A percentile compares a stretch with the other conserved stretches of the same genome.
These are phyloP conservation scores for Argentina silus DNA, from an alignment of 2,797 vertebrate genomes.

Conservation along the genomic window DNA sequence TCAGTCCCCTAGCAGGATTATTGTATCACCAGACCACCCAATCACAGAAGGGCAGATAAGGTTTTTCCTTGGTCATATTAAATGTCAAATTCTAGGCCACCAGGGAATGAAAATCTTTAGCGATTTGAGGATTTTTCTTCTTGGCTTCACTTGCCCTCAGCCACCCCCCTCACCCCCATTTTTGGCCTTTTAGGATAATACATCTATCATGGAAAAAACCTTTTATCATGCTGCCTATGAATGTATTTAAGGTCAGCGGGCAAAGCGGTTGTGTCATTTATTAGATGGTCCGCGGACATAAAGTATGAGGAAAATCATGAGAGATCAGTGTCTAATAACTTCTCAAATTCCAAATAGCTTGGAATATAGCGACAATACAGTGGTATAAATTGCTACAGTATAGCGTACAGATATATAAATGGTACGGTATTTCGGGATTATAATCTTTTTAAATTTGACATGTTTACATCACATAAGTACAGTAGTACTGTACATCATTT, in stretches of 20 bases:
- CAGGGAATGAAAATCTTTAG: constrained; percentile 33
- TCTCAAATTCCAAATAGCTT: neutral
- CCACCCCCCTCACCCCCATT: neutral
- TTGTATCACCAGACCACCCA: constrained; percentile 8
- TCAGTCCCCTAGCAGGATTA: constrained; percentile 2
- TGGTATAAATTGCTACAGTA: too few relatives aligned
- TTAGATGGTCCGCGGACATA: neutral
- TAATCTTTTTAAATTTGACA: too few relatives aligned
- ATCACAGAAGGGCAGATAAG: neutral
- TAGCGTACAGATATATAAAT: too few relatives aligned
- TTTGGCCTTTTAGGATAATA: constrained; percentile 29
- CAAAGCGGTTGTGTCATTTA: constrained; percentile 6
- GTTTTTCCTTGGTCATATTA: neutral
- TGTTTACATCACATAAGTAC: too few relatives aligned
- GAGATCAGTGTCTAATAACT: neutral
- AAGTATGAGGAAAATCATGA: neutral
- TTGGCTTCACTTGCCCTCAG: neutral
- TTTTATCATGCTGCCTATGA: constrained; percentile 7
- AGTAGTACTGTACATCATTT: too few relatives aligned
- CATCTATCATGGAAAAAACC: constrained; percentile 20
- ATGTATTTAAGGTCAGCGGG: neutral
- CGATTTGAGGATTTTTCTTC: constrained; percentile 27
- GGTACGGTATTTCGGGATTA: too few relatives aligned
- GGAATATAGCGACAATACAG: neutral
- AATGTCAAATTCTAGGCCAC: constrained; percentile 27